Conservation (phyloP, 92 coral and sea anemone genomes). For the Epizoanthus fatuus region DNA sequence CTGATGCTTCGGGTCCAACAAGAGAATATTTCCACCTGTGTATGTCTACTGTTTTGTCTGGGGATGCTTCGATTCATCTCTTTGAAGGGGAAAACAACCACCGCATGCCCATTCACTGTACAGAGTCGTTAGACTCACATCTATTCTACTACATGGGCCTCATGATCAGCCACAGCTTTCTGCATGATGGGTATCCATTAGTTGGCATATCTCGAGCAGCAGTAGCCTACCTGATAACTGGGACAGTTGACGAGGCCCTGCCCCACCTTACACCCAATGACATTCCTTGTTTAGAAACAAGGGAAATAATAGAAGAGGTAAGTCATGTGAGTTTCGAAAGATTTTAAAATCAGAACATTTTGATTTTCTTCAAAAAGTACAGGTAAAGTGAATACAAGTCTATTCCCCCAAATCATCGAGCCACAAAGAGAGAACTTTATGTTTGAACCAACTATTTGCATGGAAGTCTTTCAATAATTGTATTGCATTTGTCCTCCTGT, state of each 20-base stretch:
- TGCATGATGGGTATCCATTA: constrained; percentile 71
- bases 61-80: constrained; percentile 33
- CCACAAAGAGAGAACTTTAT: background rate
- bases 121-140: constrained; percentile 53
- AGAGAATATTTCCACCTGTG: constrained; percentile 52
- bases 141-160: constrained; percentile 65
- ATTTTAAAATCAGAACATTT: constrained; percentile 21
- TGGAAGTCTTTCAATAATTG: background rate
- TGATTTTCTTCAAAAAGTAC: background rate
- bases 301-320: constrained; percentile 52
- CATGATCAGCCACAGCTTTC: constrained; percentile 56
- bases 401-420: background rate
- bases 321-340: constrained; percentile 6
- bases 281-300: constrained; percentile 57
- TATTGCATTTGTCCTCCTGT: background rate
- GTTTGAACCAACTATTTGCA: background rate
- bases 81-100: constrained; percentile 72
- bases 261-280: constrained; percentile 50
- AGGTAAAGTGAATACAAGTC: background rate
- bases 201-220: constrained; percentile 69
- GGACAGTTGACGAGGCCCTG: constrained; percentile 53
- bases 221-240: constrained; percentile 60
- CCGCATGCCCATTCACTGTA: constrained; percentile 66
- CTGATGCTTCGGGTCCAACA: constrained; percentile 74
- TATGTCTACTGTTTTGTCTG: constrained; percentile 56